Conservation (phyloP, 2,797 vertebrate genomes). For the Pangasius macronema region DNA sequence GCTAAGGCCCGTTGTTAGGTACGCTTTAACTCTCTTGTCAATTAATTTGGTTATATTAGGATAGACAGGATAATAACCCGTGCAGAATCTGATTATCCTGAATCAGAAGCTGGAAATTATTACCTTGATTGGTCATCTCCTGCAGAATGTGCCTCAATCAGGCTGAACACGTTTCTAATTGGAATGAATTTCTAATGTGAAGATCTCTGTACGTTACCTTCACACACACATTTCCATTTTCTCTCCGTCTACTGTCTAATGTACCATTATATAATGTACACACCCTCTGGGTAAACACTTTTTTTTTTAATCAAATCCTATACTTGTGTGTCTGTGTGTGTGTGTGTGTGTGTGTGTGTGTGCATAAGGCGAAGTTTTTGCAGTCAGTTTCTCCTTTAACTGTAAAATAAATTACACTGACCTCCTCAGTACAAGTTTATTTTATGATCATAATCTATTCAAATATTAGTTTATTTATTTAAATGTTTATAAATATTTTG, state of each 20-base stretch:
- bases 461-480: not conserved
- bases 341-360: too few species aligned
- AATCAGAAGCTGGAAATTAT: slow-evolving; percentile 13
- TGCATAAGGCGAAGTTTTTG: not conserved
- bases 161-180: not conserved
- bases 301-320: not conserved
- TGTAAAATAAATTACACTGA: too few species aligned
- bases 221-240: not conserved
- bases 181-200: not conserved
- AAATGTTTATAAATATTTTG: not conserved
- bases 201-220: not conserved
- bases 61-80: slow-evolving; percentile 15
- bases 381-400: not conserved
- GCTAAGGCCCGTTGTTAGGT: slow-evolving; percentile 2
- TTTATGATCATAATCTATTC: not conserved
- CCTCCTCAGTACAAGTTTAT: not conserved
- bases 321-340: not conserved
- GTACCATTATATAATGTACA: not conserved
- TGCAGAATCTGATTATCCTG: slow-evolving; percentile 27
- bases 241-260: not conserved
- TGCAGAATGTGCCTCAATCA: slow-evolving; percentile 8
- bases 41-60: slow-evolving; percentile 40
- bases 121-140: slow-evolving; percentile 22
- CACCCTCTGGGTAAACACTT: not conserved
- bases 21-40: slow-evolving; percentile 15